These are phyloP conservation scores for Halichondria panicea DNA, from an alignment of 37 sponge, comb jelly and placozoan species.

Conservation along the genomic window DNA sequence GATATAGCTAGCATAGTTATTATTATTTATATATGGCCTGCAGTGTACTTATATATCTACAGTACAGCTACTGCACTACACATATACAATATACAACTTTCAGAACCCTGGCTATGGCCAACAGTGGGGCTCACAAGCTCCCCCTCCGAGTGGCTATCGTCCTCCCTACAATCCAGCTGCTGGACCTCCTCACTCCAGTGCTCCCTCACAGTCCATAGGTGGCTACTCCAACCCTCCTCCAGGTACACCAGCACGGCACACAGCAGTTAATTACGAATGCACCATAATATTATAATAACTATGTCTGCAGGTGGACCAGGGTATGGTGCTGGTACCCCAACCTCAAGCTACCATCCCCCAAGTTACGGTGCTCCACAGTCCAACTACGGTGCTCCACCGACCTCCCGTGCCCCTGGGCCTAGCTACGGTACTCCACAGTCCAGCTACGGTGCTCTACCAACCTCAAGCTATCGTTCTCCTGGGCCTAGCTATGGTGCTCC, in stretches of 20 bases:
- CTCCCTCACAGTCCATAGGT: not conserved
- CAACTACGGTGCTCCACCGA: not conserved
- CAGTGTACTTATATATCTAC: not conserved
- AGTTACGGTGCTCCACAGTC: no score
- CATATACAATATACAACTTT: no score
- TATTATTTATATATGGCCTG: not conserved
- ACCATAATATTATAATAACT: no score
- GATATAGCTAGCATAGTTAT: not conserved
- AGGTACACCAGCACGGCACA: no score
- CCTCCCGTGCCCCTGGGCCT: not conserved
- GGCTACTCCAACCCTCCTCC: not conserved
- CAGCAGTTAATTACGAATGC: no score
- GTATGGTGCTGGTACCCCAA: no score
- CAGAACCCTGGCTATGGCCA: not conserved
- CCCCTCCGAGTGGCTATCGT: not conserved
- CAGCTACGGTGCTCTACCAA: no score
- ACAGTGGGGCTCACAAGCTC: not conserved
- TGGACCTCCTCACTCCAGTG: not conserved
- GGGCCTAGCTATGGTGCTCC: no score
- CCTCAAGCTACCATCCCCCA: no score
- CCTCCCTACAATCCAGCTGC: not conserved
- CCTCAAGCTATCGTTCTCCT: no score
- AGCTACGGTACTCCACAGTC: not conserved
- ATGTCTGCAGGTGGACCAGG: no score
- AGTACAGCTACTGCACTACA: no score